These are phyloP conservation scores for Drosophila ambigua DNA, from an alignment of 1,140 invertebrate species.

Conservation along the genomic window DNA sequence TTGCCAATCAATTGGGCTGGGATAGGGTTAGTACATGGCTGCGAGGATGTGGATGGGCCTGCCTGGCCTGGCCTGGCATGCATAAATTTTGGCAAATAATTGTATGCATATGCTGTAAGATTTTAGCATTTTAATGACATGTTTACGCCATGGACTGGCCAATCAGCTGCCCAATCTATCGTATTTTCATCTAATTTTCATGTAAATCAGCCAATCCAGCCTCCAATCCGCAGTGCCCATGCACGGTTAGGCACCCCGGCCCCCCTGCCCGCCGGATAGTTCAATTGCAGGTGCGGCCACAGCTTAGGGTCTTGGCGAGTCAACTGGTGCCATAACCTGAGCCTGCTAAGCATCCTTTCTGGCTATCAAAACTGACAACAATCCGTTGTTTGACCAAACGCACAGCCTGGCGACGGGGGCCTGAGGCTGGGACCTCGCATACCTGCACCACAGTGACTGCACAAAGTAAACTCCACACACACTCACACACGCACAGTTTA, in stretches of 20 bases:
- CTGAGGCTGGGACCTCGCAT: slow-evolving; percentile 19
- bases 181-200: slow-evolving; percentile 64
- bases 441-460: slow-evolving; percentile 49
- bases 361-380: slow-evolving; percentile 62
- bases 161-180: slow-evolving; percentile 45
- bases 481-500: slow-evolving; percentile 22
- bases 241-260: too few species aligned
- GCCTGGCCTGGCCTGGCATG: slow-evolving; percentile 22
- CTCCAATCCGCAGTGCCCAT: background rate
- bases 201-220: slow-evolving; percentile 63
- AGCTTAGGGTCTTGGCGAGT: slow-evolving; percentile 16
- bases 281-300: slow-evolving; percentile 22
- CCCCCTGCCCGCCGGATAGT: background rate
- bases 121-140: slow-evolving; percentile 78
- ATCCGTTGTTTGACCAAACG: slow-evolving; percentile 35
- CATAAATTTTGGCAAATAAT: slow-evolving; percentile 59
- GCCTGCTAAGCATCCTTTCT: slow-evolving; percentile 9
- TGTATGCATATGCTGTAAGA: slow-evolving; percentile 72
- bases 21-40: background rate
- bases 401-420: background rate
- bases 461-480: slow-evolving; percentile 43
- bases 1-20: slow-evolving; percentile 31
- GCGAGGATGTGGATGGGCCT: background rate
- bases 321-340: slow-evolving; percentile 52
- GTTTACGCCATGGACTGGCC: slow-evolving; percentile 46